phyloP scores from a whole-genome alignment of 92 coral and sea anemone genomes.

The Actinostola sp. region DNA sequence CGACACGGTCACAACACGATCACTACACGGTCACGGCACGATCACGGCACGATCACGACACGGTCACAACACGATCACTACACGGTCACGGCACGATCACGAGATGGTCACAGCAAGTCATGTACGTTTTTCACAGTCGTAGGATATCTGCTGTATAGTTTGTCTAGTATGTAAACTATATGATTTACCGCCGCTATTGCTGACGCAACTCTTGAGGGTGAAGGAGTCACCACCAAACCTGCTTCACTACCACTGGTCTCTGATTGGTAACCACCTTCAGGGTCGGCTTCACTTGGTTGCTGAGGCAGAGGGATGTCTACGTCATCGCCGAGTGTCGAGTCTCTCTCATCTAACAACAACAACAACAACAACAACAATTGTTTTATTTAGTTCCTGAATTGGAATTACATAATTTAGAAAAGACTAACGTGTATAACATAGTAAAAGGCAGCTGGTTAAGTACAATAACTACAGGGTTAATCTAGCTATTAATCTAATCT shows the following conservation, averaged over 20 bases:
- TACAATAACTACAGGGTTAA: too few relatives aligned
- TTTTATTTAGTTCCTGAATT: too few relatives aligned
- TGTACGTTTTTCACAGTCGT: too few relatives aligned
- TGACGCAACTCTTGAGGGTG: slow-evolving; percentile 68
- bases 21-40: neutral
- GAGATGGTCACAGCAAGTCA: too few relatives aligned
- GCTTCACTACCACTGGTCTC: slow-evolving; percentile 91
- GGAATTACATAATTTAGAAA: too few relatives aligned
- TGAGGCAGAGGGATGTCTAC: slow-evolving; percentile 74
- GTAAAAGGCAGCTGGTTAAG: too few relatives aligned
- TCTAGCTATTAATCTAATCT: too few relatives aligned
- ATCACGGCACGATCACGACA: neutral
- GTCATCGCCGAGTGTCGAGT: slow-evolving; percentile 77
- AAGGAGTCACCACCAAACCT: slow-evolving; percentile 83
- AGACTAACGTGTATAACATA: too few relatives aligned
- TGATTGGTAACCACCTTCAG: slow-evolving; percentile 52
- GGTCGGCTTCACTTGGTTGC: slow-evolving; percentile 38
- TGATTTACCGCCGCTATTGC: slow-evolving; percentile 64
- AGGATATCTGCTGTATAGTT: neutral
- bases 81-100: too few relatives aligned
- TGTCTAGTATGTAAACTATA: neutral
- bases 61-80: too few relatives aligned
- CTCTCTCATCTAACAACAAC: too few relatives aligned
- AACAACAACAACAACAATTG: too few relatives aligned
- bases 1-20: neutral